A percentile compares a stretch with the other conserved stretches of the same genome.
phyloP scores from a whole-genome alignment of 2,888 invertebrate species.

The Sarcophaga subvicina region DNA sequence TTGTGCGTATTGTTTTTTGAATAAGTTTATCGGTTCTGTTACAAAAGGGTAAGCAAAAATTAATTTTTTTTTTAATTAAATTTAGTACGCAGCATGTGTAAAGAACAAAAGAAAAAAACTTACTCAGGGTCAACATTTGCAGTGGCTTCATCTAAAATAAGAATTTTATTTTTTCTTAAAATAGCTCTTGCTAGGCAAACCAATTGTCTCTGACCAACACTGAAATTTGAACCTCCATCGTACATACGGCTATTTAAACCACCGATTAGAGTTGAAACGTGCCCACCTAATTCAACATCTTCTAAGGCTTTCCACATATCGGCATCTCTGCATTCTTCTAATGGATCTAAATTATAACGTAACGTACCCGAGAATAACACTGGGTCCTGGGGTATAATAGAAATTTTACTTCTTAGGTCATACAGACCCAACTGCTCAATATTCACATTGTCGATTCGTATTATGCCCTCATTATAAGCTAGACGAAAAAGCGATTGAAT shows the following conservation, averaged over 20 bases:
- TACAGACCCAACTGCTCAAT: constrained; percentile 88
- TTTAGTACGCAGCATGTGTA: background rate
- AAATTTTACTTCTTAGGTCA: constrained; percentile 90
- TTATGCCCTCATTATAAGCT: constrained; percentile 89
- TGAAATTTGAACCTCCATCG: constrained; percentile 92
- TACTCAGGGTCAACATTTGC: constrained; percentile 94
- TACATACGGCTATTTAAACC: constrained; percentile 86
- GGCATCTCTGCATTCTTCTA: constrained; percentile 87
- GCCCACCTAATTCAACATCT: constrained; percentile 89
- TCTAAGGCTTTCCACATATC: constrained; percentile 90
- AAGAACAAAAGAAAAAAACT: constrained; percentile 74
- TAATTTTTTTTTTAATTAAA: background rate
- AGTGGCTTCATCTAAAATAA: constrained; percentile 95
- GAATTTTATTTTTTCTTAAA: constrained; percentile 88
- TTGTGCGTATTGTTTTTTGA: constrained; percentile 90
- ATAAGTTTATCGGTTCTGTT: constrained; percentile 91
- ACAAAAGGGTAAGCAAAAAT: background rate
- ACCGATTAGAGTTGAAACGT: constrained; percentile 85
- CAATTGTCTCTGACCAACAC: constrained; percentile 94
- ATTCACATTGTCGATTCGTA: constrained; percentile 89
- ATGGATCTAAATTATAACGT: constrained; percentile 93
- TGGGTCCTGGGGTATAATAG: constrained; percentile 97
- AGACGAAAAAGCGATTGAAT: constrained; percentile 93
- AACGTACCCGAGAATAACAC: constrained; percentile 93
- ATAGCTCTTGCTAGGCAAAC: constrained; percentile 94